These are phyloP conservation scores for Plectus sambesii DNA, from an alignment of 1,140 invertebrate genomes.

Conservation along the genomic window DNA sequence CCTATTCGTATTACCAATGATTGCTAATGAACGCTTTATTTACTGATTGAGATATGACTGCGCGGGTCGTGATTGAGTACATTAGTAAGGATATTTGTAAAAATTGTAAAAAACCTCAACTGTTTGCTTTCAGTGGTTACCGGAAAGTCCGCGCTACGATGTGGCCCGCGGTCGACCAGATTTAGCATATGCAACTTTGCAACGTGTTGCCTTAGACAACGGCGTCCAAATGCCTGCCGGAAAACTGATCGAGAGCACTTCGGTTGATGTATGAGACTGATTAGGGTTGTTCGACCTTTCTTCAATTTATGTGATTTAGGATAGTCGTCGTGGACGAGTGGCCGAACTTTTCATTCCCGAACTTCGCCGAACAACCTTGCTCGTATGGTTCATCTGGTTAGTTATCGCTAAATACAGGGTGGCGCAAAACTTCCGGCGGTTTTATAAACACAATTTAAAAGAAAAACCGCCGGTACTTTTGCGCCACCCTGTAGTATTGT, in stretches of 20 bases:
- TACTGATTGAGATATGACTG: no score
- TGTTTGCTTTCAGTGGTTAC: slow-evolving; percentile 80
- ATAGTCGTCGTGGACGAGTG: slow-evolving; percentile 44
- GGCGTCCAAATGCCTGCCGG: slow-evolving; percentile 75
- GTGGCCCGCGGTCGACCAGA: slow-evolving; percentile 71
- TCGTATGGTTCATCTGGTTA: slow-evolving; percentile 86
- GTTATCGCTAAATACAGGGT: slow-evolving; percentile 23
- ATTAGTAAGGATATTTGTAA: no score
- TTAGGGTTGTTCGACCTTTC: slow-evolving; percentile 12
- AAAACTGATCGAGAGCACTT: slow-evolving; percentile 68
- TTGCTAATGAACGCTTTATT: no score
- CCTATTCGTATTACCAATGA: no score
- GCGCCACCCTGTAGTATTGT: no score
- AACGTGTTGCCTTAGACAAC: slow-evolving; percentile 74
- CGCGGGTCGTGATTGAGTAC: no score
- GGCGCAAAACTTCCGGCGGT: no score
- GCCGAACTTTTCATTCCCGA: slow-evolving; percentile 43
- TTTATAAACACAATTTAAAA: no score
- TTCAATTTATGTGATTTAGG: no score
- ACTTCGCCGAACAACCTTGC: slow-evolving; percentile 56
- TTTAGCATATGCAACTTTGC: slow-evolving; percentile 68
- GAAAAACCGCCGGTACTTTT: no score
- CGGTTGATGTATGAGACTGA: slow-evolving; percentile 32
- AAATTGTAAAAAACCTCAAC: no score
- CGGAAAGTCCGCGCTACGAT: slow-evolving; percentile 78